Evolutionary conservation across 2,113 vertebrate genomes (phyloP).

Genomic region (Rafetus swinhoei): DNA sequence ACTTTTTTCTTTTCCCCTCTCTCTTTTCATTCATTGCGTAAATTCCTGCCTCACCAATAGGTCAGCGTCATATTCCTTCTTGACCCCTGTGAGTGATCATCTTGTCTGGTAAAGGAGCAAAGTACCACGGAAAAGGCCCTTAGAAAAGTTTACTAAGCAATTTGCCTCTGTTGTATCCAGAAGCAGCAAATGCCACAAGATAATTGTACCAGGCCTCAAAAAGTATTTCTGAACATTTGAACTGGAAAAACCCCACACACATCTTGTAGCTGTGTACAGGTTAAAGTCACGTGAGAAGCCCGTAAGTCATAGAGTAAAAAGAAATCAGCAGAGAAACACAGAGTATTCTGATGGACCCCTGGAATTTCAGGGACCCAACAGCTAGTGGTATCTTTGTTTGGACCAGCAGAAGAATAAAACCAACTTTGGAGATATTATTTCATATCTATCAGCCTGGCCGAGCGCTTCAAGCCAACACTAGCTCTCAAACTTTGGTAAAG

Average conservation of each 20-base stretch:
- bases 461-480: not conserved
- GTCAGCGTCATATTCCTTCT: not conserved
- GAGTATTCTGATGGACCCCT: accelerated
- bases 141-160: not conserved
- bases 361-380: not conserved
- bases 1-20: not conserved
- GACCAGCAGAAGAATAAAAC: not conserved
- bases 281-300: not conserved
- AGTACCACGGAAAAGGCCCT: not conserved
- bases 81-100: not conserved
- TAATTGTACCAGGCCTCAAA: accelerated
- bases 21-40: not conserved
- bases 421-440: not conserved
- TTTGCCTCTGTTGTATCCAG: not conserved
- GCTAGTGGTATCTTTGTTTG: not conserved
- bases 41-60: not conserved
- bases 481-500: not conserved
- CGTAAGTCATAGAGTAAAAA: not conserved
- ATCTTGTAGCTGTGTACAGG: not conserved
- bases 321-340: not conserved
- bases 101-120: not conserved
- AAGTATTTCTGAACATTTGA: not conserved
- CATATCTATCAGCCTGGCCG: not conserved
- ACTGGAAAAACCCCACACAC: not conserved
- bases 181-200: accelerated